These are phyloP conservation scores for Protonibea diacanthus DNA, from an alignment of 2,797 vertebrate species.

Conservation along the genomic window DNA sequence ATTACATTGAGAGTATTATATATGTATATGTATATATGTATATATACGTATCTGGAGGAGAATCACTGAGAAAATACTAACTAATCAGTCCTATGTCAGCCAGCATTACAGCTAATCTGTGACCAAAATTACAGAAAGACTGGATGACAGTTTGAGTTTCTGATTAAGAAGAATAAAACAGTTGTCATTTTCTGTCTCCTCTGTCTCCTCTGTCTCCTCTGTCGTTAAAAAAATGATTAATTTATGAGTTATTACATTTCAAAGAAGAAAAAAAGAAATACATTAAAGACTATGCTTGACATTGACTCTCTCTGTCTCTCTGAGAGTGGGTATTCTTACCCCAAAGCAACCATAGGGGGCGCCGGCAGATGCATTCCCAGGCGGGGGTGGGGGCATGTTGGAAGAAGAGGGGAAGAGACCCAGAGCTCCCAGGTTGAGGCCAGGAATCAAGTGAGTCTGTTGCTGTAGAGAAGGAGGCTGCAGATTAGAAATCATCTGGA, in stretches of 20 bases:
- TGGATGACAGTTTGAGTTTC: background rate
- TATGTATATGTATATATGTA: too few relatives aligned
- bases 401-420: constrained; percentile 95
- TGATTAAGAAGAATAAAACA: background rate
- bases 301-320: background rate
- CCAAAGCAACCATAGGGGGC: constrained; percentile 93
- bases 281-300: background rate
- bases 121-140: background rate
- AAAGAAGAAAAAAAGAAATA: background rate
- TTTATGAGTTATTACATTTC: background rate
- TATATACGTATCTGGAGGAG: background rate
- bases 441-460: constrained; percentile 96
- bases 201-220: too few relatives aligned
- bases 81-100: background rate
- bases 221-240: background rate
- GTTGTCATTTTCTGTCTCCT: background rate
- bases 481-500: constrained; percentile 30
- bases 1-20: background rate
- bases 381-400: constrained; percentile 90
- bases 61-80: too few relatives aligned
- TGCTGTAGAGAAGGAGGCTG: constrained; percentile 79
- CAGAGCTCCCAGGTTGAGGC: constrained; percentile 93
- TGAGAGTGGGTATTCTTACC: constrained; percentile 76
- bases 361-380: constrained; percentile 86
- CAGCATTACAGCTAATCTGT: background rate